Evolutionary conservation across 2,797 vertebrate species (phyloP), one percentile per base, ranked within the genome.

Genomic region (Hemibagrus guttatus): DNA sequence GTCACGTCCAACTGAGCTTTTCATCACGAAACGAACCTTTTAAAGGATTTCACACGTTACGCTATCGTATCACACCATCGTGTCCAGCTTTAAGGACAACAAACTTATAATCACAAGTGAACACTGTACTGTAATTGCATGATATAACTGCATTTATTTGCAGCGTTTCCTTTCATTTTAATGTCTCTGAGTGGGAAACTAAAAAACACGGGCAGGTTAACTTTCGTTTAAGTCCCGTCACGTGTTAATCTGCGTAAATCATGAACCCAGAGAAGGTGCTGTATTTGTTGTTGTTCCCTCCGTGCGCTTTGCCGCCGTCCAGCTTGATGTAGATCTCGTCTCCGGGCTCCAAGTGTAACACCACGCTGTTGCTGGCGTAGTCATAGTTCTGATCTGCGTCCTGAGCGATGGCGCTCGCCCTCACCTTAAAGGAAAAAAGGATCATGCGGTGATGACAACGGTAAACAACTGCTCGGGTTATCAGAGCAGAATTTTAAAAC

Each of bases 231-330:
- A n/a, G 17, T 81, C 78, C n/a, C 2, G 78, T 79, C 39, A 14
- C 11, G 84, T 76, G 87, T 98, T 96, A 99, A 92, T 99, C 98
- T 17, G 98, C 97, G 86, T 99, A 99, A 95, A 99, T 94, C 96
- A 99, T 98, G 96, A 99, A 99, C 94, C 98, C 98, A 90, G 98
- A 98, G 94, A 99, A 99, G 56, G 98, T 99, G 97, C 98, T 99
- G 95, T 99, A 99, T 95, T 99, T 99, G 96, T 99, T 99, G 96
- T 99, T 99, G 96, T 99, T 99, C 58, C 98, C 98, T 78, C 98
- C 98, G 0, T 99, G 98, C 58, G 98, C 98, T 95, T 99, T 99
- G 23, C 98, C 98, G 2, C 98, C 98, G 83, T 99, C 98, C 93
- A 99, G 94, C 91, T 99, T 99, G 92, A 99, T 97, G 94, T 98